Evolutionary conservation across 2,888 invertebrate species (phyloP), one percentile per base, ranked within the genome.

Genomic region (Chrysotoxum bicinctum): DNA sequence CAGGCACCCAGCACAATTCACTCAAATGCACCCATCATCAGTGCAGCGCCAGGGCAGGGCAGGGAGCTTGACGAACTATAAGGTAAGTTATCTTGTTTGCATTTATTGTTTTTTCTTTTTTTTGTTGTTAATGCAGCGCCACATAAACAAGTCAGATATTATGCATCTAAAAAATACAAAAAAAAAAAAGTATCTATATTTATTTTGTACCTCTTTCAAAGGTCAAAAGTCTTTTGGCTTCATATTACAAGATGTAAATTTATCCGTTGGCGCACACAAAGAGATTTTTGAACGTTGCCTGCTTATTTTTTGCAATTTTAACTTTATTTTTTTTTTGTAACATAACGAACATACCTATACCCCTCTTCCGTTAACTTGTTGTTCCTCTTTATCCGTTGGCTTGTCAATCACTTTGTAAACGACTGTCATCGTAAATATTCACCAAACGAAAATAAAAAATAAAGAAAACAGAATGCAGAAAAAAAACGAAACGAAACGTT

Each of bases 341-440:
- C 72, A 40, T 21, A 50, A 26, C 32, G 16, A 54, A 30, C 30
- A 54, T 32, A 19, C 1, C n/a, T n/a, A 12, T 19, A 8, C 52
- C 26, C 45, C 52, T 40, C 56, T 66, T 37, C 73, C 40, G 60
- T 76, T 48, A 70, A 56, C 72, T 72, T 84, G 75, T 68, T 80
- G 75, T 79, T 79, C 72, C 62, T 85, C 76, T 77, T 85, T 81
- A 85, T 77, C 72, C 85, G 85, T 69, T 85, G 73, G 85, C 86
- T 78, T 86, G 86, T 86, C 86, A 86, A 86, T 86, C 86, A 86
- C 82, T 78, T 78, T 78, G 86, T 86, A 86, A 86, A 86, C 86
- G 86, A 82, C 86, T 86, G 86, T 86, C 86, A 86, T 86, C 86
- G 86, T 86, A 86, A 86, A 86, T 86, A 86, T 86, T 82, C 86